Conservation (phyloP, 2,113 vertebrate species). For the Scytalopus superciliaris region DNA sequence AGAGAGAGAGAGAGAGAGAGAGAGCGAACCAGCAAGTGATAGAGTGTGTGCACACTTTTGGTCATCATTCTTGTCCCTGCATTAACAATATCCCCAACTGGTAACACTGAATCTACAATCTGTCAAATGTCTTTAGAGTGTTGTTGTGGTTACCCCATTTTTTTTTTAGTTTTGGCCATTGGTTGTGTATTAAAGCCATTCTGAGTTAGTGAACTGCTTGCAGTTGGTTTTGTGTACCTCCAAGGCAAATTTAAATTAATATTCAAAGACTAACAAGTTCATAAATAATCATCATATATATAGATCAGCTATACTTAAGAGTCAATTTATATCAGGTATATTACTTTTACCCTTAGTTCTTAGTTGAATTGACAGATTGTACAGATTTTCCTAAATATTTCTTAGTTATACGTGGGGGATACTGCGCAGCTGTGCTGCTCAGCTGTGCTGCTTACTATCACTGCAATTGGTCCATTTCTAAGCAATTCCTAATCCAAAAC, state of each 20-base stretch:
- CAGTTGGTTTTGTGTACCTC: neutral
- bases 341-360: neutral
- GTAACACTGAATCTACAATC: neutral
- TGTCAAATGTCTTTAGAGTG: neutral
- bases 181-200: neutral
- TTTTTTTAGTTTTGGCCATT: neutral
- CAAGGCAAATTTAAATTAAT: neutral
- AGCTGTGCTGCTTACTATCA: neutral
- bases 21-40: too few species aligned
- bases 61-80: neutral
- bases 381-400: neutral
- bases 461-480: neutral
- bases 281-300: neutral
- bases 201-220: neutral
- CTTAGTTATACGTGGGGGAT: neutral
- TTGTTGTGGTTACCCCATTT: neutral
- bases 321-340: neutral
- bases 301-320: neutral
- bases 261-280: neutral
- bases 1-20: too few species aligned
- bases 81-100: neutral
- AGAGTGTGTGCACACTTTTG: neutral
- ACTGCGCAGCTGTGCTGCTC: neutral
- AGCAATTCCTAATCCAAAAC: neutral
- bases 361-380: neutral